phyloP scores from a whole-genome alignment of 2,113 vertebrate species.

The Rhipidura dahli region DNA sequence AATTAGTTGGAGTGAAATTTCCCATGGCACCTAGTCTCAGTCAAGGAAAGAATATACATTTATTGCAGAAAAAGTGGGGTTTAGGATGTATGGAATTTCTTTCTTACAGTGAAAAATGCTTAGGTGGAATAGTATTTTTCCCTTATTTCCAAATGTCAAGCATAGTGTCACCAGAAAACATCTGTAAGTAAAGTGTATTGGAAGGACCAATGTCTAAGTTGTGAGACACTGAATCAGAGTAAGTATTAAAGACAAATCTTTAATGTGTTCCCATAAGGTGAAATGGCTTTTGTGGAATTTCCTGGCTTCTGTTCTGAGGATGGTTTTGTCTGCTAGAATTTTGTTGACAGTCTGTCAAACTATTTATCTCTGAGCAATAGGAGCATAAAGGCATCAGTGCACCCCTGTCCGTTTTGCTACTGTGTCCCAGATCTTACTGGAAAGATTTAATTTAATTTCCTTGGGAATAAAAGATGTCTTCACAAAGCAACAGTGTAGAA shows the following conservation, averaged over 20 bases:
- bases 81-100: not conserved
- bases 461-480: conserved; percentile 22
- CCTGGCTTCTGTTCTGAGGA: not conserved
- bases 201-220: not conserved
- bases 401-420: not conserved
- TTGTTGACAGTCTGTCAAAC: not conserved
- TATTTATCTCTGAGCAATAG: not conserved
- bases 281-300: not conserved
- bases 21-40: not conserved
- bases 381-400: not conserved
- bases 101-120: not conserved
- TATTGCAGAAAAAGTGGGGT: not conserved
- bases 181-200: not conserved
- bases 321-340: not conserved
- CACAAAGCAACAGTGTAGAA: not conserved
- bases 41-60: not conserved
- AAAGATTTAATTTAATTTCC: conserved; percentile 42
- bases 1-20: not conserved
- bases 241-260: not conserved
- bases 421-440: not conserved
- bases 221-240: not conserved
- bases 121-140: not conserved
- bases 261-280: not conserved
- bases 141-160: not conserved
- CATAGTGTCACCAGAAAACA: not conserved